Base-by-base conservation (phyloP, 2,888 invertebrate species). In the Macrostomum cliftonense region DNA sequence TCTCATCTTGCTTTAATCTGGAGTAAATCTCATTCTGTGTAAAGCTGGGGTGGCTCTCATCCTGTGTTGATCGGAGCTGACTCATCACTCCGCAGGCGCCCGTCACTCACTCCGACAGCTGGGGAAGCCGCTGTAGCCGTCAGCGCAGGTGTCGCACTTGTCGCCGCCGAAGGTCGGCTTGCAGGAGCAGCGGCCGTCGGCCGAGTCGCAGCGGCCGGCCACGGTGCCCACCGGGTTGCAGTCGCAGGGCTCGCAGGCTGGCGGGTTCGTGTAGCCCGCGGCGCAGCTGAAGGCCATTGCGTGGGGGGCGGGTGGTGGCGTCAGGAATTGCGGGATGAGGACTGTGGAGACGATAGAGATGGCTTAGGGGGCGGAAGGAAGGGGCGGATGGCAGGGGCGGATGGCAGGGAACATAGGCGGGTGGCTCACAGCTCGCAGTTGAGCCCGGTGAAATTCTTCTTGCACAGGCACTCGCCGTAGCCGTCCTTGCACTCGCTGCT, bases 81-180 rank as follows among this genome's bases (percentile, higher is more conserved):
- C 4, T 28, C 4, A 28, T 7, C 4, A 9, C 9, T 4, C 28
- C 4, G 28, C 4, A 9, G 4, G 28, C 28, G 28, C 28, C 28
- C 5, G 28, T 28, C 5, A 28, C 28, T 28, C 28, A 28, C 28
- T 28, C 61, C 83, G 80, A 65, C 97, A 97, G 62, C 85, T 82
- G 0, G 97, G 97, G 76, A 93, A 97, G 55, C 87, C 86, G 81
- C 88, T 97, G 71, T 82, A 93, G 1, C 95, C 95, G 13, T 85
- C 85, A 64, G 86, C 82, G 67, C 97, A 99, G 60, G 86, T 80
- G 64, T 91, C 84, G 70, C 97, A 99, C 60, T 83, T 48, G 47
- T 19, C 20, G 7, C 48, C 48, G 16, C 20, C 16, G 36, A 48
- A 36, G 7, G 28, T 43, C 14, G 14, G 16, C 13, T 9, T 21